These are phyloP conservation scores for Onthophagus sagittarius DNA, from an alignment of 2,888 invertebrate species.

Conservation along the genomic window DNA sequence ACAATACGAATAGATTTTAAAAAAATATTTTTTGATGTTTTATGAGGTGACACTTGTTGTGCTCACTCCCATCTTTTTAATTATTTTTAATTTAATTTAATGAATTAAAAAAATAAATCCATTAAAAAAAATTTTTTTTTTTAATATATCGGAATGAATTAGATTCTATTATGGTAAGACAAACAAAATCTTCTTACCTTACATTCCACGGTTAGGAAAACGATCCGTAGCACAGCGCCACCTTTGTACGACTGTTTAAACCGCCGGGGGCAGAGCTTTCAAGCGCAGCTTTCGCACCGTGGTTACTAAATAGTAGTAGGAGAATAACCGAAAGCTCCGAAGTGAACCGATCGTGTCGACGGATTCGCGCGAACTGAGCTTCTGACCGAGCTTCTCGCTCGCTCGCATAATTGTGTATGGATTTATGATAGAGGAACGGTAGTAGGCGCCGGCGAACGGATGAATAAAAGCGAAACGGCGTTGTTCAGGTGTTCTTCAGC, in stretches of 20 bases:
- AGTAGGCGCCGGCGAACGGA: slow-evolving; percentile 10
- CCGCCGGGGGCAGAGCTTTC: slow-evolving; percentile 4
- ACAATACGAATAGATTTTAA: too few relatives aligned
- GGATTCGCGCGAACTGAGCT: slow-evolving; percentile 15
- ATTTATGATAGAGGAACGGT: slow-evolving; percentile 30
- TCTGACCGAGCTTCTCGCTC: slow-evolving; percentile 22
- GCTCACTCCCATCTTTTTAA: too few relatives aligned
- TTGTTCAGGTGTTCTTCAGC: slow-evolving; percentile 42
- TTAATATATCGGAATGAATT: too few relatives aligned
- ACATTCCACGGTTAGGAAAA: neutral
- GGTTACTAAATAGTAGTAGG: neutral
- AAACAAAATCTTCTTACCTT: slow-evolving; percentile 2
- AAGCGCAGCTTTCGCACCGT: neutral
- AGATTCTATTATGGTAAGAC: neutral
- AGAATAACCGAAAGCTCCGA: neutral
- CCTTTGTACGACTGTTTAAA: neutral
- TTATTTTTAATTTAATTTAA: too few relatives aligned
- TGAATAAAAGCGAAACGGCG: slow-evolving; percentile 31
- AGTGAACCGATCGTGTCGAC: neutral
- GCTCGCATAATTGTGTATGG: slow-evolving; percentile 30
- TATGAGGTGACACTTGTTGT: too few relatives aligned
- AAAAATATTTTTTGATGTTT: too few relatives aligned
- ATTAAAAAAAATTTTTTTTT: too few relatives aligned
- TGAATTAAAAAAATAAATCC: too few relatives aligned
- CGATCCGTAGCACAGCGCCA: neutral